phyloP scores from a whole-genome alignment of 2,797 vertebrate genomes.

The Scyliorhinus canicula region DNA sequence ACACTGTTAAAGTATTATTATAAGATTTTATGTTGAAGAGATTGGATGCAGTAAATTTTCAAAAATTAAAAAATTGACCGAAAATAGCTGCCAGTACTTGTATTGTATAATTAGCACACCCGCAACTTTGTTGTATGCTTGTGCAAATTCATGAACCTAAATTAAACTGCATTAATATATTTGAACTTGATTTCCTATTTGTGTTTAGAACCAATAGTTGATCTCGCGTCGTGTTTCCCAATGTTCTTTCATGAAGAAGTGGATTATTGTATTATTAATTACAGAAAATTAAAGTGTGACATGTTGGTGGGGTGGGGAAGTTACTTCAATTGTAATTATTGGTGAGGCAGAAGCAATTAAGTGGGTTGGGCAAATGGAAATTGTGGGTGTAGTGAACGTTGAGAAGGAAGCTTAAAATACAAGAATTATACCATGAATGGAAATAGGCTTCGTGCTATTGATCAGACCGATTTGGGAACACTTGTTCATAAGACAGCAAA shows the following conservation, averaged over 20 bases:
- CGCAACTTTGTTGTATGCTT: not conserved
- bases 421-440: not conserved
- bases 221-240: not conserved
- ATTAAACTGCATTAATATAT: not conserved
- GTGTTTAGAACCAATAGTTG: not conserved
- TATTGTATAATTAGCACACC: not conserved
- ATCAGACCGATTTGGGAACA: not conserved
- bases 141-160: not conserved
- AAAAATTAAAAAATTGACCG: not conserved
- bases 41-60: not conserved
- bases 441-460: not conserved
- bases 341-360: not conserved
- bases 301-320: not conserved
- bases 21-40: not conserved
- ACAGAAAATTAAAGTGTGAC: not conserved
- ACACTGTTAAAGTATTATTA: not conserved
- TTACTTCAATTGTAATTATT: not conserved
- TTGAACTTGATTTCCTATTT: not conserved
- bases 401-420: not conserved
- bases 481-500: not conserved
- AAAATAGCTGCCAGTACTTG: not conserved
- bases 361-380: not conserved
- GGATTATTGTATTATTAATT: not conserved
- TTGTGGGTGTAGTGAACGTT: not conserved
- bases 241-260: not conserved